Evolutionary conservation across 2,888 invertebrate species (phyloP).

Genomic region (Mesorhabditis belari): DNA sequence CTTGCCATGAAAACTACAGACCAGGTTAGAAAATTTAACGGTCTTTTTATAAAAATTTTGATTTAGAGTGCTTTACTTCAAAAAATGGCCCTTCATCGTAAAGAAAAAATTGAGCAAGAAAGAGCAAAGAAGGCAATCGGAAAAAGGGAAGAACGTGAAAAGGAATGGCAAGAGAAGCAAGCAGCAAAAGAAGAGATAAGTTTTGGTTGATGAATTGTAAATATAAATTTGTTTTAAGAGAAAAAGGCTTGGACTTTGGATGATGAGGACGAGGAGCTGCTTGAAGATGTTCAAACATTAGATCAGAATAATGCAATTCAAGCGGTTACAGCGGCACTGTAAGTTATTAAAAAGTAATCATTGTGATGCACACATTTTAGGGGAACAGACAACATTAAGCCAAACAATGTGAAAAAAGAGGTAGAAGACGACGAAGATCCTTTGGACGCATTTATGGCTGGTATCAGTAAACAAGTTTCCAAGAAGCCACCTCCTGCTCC

Average conservation of each 20-base stretch:
- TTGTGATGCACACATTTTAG: background rate
- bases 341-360: background rate
- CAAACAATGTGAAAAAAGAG: slow-evolving; percentile 10
- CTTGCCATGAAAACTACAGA: slow-evolving; percentile 6
- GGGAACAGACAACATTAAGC: background rate
- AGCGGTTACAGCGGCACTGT: background rate
- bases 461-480: slow-evolving; percentile 22
- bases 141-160: slow-evolving; percentile 6
- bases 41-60: background rate
- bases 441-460: slow-evolving; percentile 90
- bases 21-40: background rate
- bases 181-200: background rate
- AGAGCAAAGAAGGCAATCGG: slow-evolving; percentile 18
- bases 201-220: background rate
- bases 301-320: background rate
- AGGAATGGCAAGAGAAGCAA: background rate
- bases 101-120: slow-evolving; percentile 28
- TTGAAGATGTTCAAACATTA: slow-evolving; percentile 1
- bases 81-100: slow-evolving; percentile 23
- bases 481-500: slow-evolving; percentile 3
- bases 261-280: slow-evolving; percentile 67
- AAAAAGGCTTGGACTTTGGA: slow-evolving; percentile 73
- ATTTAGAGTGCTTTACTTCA: slow-evolving; percentile 13
- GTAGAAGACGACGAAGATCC: slow-evolving; percentile 70
- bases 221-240: background rate